These are phyloP conservation scores for Conus ventricosus DNA, from an alignment of 1,140 invertebrate species.

Conservation along the genomic window DNA sequence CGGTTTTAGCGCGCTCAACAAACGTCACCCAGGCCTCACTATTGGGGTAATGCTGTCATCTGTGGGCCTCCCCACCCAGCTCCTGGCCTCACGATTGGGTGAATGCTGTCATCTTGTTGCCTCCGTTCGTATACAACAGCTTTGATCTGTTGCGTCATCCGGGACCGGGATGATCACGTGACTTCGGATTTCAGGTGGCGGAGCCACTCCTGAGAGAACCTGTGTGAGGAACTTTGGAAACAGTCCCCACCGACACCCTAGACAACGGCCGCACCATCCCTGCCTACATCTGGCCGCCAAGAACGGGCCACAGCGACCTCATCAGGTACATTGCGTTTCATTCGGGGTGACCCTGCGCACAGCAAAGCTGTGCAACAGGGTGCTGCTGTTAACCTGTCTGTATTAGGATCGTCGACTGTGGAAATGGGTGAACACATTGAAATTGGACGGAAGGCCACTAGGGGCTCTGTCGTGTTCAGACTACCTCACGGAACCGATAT, in stretches of 20 bases:
- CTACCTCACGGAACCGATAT: too few relatives aligned
- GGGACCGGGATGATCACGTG: too few relatives aligned
- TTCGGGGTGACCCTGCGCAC: background rate
- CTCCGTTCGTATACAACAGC: too few relatives aligned
- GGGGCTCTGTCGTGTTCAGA: too few relatives aligned
- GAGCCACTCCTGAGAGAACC: conserved; percentile 72
- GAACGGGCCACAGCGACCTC: conserved; percentile 75
- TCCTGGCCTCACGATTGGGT: too few relatives aligned
- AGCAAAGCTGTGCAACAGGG: background rate
- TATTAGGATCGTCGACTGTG: background rate
- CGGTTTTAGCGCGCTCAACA: too few relatives aligned
- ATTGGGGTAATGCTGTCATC: too few relatives aligned
- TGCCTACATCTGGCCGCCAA: conserved; percentile 75
- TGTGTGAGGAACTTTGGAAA: conserved; percentile 71
- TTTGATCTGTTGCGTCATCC: too few relatives aligned
- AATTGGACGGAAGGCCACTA: background rate
- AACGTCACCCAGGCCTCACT: too few relatives aligned
- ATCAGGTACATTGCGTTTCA: conserved; percentile 65
- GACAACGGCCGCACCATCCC: conserved; percentile 73
- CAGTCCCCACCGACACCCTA: conserved; percentile 65
- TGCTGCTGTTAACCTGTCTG: background rate
- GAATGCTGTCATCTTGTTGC: too few relatives aligned
- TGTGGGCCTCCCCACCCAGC: too few relatives aligned
- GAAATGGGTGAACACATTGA: background rate
- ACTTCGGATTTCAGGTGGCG: conserved; percentile 64